Evolutionary conservation across 2,888 invertebrate species (phyloP).

Genomic region (Orthosia cruda): DNA sequence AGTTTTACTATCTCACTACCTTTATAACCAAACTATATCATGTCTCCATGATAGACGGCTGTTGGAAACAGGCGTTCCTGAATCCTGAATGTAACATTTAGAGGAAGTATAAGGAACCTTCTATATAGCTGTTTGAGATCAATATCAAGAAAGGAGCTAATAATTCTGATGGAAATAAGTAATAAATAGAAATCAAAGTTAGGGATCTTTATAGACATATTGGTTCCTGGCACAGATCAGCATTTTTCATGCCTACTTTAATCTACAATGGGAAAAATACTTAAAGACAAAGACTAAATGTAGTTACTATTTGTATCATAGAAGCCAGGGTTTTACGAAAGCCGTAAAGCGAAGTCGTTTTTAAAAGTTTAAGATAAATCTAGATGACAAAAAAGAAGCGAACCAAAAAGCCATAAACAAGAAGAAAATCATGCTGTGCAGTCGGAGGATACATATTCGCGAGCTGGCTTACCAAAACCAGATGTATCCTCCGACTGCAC

Average conservation of each 20-base stretch:
- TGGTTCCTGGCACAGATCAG: too few relatives aligned
- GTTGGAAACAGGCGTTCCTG: slow-evolving; percentile 35
- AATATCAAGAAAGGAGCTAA: background rate
- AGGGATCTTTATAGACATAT: background rate
- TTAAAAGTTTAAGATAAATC: too few relatives aligned
- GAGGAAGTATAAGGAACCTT: slow-evolving; percentile 14
- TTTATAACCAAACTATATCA: slow-evolving; percentile 63
- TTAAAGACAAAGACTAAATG: background rate
- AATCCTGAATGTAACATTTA: slow-evolving; percentile 27
- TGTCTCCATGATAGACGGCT: slow-evolving; percentile 30
- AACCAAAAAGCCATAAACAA: too few relatives aligned
- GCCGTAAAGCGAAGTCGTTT: too few relatives aligned
- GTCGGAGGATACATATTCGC: too few relatives aligned
- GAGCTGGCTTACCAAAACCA: too few relatives aligned
- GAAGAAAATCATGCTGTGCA: too few relatives aligned
- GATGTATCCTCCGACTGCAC: too few relatives aligned
- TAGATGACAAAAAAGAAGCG: too few relatives aligned
- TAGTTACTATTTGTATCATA: too few relatives aligned
- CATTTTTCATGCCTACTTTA: background rate
- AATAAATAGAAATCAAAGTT: background rate
- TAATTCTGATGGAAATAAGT: background rate
- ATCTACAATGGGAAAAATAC: background rate
- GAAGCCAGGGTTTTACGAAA: too few relatives aligned
- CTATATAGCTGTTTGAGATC: slow-evolving; percentile 15
- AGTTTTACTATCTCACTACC: slow-evolving; percentile 51